These are phyloP conservation scores for Merops nubicus DNA, from an alignment of 2,113 vertebrate species.

Conservation along the genomic window DNA sequence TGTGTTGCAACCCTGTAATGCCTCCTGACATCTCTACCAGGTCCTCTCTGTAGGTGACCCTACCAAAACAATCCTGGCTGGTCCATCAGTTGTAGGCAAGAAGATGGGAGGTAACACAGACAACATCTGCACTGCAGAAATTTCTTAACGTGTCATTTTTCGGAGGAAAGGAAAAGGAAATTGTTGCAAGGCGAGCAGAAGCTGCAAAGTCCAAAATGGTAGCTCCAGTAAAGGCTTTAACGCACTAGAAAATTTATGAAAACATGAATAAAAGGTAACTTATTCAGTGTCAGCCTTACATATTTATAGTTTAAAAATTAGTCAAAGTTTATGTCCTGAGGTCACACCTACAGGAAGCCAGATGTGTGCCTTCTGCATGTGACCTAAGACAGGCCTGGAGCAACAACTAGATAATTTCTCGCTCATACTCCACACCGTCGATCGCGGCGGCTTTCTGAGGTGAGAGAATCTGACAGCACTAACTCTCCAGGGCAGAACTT, in stretches of 20 bases:
- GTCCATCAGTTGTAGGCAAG: background rate
- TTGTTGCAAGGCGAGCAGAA: constrained; percentile 18
- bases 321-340: constrained; percentile 86
- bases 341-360: constrained; percentile 95
- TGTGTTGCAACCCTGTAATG: background rate
- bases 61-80: background rate
- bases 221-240: constrained; percentile 20
- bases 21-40: constrained; percentile 5
- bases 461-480: constrained; percentile 98
- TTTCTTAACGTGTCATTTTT: background rate
- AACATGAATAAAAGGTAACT: constrained; percentile 81
- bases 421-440: constrained; percentile 91
- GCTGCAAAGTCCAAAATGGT: constrained; percentile 28
- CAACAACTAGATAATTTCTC: constrained; percentile 94
- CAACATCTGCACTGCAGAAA: background rate
- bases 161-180: background rate
- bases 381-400: constrained; percentile 92
- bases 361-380: constrained; percentile 93
- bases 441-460: constrained; percentile 95
- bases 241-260: constrained; percentile 60
- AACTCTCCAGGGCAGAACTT: constrained; percentile 99
- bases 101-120: background rate
- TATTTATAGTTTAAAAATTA: constrained; percentile 88
- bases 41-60: constrained; percentile 18
- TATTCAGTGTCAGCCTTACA: constrained; percentile 82